These are phyloP conservation scores for Apis florea DNA, from an alignment of 1,140 invertebrate species.

Conservation along the genomic window DNA sequence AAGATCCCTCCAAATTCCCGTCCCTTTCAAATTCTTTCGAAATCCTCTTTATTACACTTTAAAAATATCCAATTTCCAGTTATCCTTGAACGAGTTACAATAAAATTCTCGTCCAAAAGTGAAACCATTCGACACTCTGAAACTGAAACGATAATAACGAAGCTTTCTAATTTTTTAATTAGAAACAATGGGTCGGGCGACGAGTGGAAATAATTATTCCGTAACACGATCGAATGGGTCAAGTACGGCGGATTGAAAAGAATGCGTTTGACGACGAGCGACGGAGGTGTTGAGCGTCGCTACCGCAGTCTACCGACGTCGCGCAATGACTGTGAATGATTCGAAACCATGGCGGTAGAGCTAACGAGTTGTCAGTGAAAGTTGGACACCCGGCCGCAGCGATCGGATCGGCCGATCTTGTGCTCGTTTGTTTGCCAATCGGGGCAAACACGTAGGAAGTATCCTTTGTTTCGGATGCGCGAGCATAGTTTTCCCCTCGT, in stretches of 20 bases:
- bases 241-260: not conserved
- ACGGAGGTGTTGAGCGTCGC: constrained; percentile 30
- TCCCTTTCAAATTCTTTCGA: no score
- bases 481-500: no score
- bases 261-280: not conserved
- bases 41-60: no score
- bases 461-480: not conserved
- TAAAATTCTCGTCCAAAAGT: not conserved
- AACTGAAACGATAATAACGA: no score
- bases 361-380: constrained; percentile 76
- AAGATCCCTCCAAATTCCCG: no score
- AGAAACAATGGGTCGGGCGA: not conserved
- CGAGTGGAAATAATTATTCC: not conserved
- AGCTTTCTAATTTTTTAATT: not conserved
- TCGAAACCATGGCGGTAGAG: constrained; percentile 68
- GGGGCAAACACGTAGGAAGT: not conserved
- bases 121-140: not conserved
- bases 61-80: no score
- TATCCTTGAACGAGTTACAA: no score
- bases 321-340: constrained; percentile 77
- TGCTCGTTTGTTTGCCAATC: constrained; percentile 9
- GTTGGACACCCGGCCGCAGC: constrained; percentile 67
- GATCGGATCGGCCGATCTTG: constrained; percentile 41
- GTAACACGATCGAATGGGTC: not conserved
- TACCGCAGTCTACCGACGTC: constrained; percentile 66